Conservation (phyloP, 2,888 invertebrate species). For the Steinernema hermaphroditum region DNA sequence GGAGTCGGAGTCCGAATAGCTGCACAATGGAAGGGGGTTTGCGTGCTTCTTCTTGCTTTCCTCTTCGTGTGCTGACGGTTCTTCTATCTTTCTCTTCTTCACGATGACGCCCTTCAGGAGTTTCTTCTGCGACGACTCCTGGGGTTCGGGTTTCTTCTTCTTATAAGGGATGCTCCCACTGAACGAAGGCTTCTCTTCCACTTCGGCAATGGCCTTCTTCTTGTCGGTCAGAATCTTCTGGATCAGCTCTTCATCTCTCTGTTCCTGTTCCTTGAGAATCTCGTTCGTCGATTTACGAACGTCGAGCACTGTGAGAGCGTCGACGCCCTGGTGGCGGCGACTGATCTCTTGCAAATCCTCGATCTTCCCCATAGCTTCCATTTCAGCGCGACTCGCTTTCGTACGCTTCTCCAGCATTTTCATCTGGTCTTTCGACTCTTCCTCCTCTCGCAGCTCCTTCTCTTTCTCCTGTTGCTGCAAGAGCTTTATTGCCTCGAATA, state of each 20-base stretch:
- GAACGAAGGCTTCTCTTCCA: slow-evolving; percentile 41
- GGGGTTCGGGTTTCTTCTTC: neutral
- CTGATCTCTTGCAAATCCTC: slow-evolving; percentile 94
- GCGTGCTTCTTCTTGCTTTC: neutral
- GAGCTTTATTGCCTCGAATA: slow-evolving; percentile 87
- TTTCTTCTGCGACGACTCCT: slow-evolving; percentile 8
- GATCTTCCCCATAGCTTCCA: slow-evolving; percentile 81
- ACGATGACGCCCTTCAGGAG: slow-evolving; percentile 33
- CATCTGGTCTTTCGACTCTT: slow-evolving; percentile 98
- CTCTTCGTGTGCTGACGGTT: neutral
- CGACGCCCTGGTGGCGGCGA: slow-evolving; percentile 82
- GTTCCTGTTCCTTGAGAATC: slow-evolving; percentile 76
- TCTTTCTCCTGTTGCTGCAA: slow-evolving; percentile 73
- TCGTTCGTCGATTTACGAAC: slow-evolving; percentile 70
- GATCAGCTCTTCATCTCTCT: slow-evolving; percentile 82
- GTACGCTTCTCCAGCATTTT: slow-evolving; percentile 90
- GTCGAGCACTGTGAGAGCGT: slow-evolving; percentile 66
- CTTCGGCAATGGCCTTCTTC: slow-evolving; percentile 46
- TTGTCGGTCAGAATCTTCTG: slow-evolving; percentile 50
- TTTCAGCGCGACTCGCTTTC: slow-evolving; percentile 91
- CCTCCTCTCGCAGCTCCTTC: slow-evolving; percentile 89
- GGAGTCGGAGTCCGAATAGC: slow-evolving; percentile 1
- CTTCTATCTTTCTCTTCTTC: slow-evolving; percentile 19
- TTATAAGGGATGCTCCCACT: neutral
- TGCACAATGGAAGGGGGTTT: neutral